Conservation (phyloP, 2,113 vertebrate species). For the Rhabdornis inornatus region DNA sequence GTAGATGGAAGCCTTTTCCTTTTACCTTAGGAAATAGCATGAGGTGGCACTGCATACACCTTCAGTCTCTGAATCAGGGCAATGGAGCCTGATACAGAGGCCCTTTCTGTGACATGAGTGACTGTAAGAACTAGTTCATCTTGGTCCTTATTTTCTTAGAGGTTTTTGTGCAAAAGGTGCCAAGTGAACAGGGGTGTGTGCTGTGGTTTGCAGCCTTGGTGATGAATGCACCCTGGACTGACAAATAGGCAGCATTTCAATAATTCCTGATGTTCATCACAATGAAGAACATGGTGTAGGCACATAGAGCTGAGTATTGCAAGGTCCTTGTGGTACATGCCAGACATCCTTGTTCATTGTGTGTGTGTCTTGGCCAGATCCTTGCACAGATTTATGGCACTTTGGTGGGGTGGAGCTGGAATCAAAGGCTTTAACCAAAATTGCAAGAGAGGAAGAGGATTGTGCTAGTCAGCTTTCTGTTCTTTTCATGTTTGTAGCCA, state of each 20-base stretch:
- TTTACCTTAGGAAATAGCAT: not conserved
- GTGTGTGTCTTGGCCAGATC: not conserved
- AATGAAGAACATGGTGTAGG: rapidly evolving
- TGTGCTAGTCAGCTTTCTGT: not conserved
- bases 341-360: not conserved
- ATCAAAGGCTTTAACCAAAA: not conserved
- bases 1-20: constrained; percentile 33
- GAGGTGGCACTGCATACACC: not conserved
- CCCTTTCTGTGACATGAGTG: not conserved
- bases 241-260: not conserved
- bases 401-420: not conserved
- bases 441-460: not conserved
- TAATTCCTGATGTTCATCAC: not conserved
- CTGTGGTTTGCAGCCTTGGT: not conserved
- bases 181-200: not conserved
- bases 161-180: not conserved
- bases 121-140: not conserved
- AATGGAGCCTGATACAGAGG: not conserved
- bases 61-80: not conserved
- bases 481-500: not conserved
- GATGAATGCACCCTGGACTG: not conserved
- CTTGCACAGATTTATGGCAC: not conserved
- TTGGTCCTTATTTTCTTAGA: not conserved
- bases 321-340: rapidly evolving
- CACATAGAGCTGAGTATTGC: not conserved